phyloP scores from a whole-genome alignment of 2,888 invertebrate genomes.

The Ophion slaviceki region DNA sequence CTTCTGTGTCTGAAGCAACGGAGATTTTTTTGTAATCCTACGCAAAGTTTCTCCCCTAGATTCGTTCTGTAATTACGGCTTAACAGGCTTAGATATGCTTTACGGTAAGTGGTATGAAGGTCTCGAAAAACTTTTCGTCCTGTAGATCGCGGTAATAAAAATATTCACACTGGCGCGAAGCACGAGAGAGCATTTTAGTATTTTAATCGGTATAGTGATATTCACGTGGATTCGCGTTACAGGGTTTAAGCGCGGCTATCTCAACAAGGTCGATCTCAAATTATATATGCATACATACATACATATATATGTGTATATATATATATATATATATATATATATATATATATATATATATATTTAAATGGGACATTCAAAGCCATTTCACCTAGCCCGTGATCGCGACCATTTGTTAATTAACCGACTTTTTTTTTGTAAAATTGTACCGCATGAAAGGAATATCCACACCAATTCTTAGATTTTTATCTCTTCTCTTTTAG shows the following conservation, averaged over 20 bases:
- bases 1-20: slow-evolving; percentile 2
- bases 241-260: slow-evolving; percentile 57
- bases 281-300: background rate
- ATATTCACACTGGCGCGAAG: slow-evolving; percentile 31
- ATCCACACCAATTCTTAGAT: no score
- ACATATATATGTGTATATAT: background rate
- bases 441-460: no score
- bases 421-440: no score
- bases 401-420: no score
- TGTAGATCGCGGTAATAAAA: slow-evolving; percentile 49
- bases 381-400: no score
- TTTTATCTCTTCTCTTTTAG: no score
- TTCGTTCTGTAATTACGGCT: slow-evolving; percentile 27
- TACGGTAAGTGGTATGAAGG: background rate
- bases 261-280: slow-evolving; percentile 54
- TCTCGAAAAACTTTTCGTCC: slow-evolving; percentile 34
- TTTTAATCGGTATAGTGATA: slow-evolving; percentile 31
- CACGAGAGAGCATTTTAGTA: slow-evolving; percentile 16
- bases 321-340: no score
- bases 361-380: no score
- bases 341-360: background rate
- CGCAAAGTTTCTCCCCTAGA: slow-evolving; percentile 24
- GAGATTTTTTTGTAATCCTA: background rate
- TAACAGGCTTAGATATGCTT: slow-evolving; percentile 27
- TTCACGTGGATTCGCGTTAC: slow-evolving; percentile 58